These are phyloP conservation scores for Isaurus tuberculatus DNA, from an alignment of 92 coral and sea anemone species.

Conservation along the genomic window DNA sequence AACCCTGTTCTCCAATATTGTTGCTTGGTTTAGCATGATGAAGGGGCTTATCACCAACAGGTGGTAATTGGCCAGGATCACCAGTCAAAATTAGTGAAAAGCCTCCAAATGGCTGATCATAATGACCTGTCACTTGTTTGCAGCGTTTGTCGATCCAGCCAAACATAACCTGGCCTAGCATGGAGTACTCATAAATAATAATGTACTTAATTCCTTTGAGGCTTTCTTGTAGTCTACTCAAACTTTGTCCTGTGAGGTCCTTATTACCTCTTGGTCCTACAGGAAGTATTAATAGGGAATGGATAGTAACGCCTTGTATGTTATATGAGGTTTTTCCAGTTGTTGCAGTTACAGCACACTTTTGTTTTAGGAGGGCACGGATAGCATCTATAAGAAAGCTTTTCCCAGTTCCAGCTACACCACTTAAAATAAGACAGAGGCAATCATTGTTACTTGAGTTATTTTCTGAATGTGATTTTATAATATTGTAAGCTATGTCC, in stretches of 20 bases:
- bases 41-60: conserved; percentile 36
- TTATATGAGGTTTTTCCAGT: background rate
- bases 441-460: too few relatives aligned
- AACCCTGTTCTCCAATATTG: conserved; percentile 29
- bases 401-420: conserved; percentile 1
- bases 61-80: conserved; percentile 33
- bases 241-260: conserved; percentile 23
- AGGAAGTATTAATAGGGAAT: conserved; percentile 31
- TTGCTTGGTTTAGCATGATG: conserved; percentile 23
- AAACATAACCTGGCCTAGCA: conserved; percentile 36
- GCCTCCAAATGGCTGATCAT: conserved; percentile 32
- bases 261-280: background rate
- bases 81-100: conserved; percentile 15
- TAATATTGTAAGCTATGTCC: too few relatives aligned
- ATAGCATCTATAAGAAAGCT: background rate
- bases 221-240: conserved; percentile 17
- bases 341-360: background rate
- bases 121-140: conserved; percentile 31
- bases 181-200: conserved; percentile 35
- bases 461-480: too few relatives aligned
- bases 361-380: background rate
- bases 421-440: background rate
- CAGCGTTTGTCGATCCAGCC: conserved; percentile 29
- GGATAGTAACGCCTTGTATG: conserved; percentile 14
- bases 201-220: conserved; percentile 15